Percentiles rank a stretch among this genome's conserved stretches.
Conservation (phyloP, 2,113 vertebrate genomes). For the Grallaria varia region DNA sequence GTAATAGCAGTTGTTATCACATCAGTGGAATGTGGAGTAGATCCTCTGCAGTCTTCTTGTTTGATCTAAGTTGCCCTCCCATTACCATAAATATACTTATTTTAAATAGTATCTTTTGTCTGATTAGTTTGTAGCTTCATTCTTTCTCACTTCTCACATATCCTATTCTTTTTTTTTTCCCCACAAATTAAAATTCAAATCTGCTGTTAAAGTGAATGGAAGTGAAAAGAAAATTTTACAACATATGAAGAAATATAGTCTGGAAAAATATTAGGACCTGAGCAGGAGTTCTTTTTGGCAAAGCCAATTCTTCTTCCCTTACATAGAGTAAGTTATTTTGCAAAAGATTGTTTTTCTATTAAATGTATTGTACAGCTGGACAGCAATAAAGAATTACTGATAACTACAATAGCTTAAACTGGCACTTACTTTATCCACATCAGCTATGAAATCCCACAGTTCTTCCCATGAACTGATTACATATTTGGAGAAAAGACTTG, state of each 20-base stretch:
- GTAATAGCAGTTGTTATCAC: neutral
- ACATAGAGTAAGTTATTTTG: neutral
- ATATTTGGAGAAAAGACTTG: neutral
- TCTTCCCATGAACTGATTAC: neutral
- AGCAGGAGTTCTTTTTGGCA: neutral
- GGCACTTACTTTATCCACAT: neutral
- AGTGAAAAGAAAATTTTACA: neutral
- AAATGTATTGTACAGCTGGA: neutral
- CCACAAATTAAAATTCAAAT: neutral
- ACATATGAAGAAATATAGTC: neutral
- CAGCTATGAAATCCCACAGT: neutral
- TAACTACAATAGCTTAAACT: neutral
- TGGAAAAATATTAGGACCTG: neutral
- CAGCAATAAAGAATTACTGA: neutral
- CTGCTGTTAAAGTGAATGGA: conserved; percentile 12
- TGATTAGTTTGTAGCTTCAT: neutral
- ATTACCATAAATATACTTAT: neutral
- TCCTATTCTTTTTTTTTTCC: neutral
- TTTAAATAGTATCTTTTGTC: conserved; percentile 8
- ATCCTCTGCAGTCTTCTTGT: neutral
- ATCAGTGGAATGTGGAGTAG: conserved; percentile 1
- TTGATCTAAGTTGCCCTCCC: conserved; percentile 22
- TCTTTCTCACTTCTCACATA: neutral
- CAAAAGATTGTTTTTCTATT: neutral
- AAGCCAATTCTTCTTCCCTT: neutral